Conservation (phyloP, 2,797 vertebrate species). For the Otolemur crassicaudatus region DNA sequence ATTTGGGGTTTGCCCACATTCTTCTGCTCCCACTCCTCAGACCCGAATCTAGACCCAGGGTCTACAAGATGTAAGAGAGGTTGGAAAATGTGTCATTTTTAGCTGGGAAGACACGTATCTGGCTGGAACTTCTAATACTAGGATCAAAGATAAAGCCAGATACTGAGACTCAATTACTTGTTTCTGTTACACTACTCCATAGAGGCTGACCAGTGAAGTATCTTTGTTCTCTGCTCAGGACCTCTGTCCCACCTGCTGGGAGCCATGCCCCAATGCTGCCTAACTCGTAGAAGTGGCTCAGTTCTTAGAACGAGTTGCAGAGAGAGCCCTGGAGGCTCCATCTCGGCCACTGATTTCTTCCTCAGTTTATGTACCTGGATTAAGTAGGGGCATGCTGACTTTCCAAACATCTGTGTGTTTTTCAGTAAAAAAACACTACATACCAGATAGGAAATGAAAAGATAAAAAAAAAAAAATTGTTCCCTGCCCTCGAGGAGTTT, state of each 20-base stretch:
- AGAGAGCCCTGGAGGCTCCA: background rate
- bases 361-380: background rate
- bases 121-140: background rate
- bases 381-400: background rate
- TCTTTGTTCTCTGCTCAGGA: background rate
- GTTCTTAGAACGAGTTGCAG: background rate
- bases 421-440: background rate
- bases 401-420: background rate
- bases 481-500: background rate
- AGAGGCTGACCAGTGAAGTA: background rate
- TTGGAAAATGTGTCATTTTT: background rate
- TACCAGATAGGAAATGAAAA: background rate
- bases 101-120: background rate
- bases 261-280: accelerated
- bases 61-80: background rate
- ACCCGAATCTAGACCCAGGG: background rate
- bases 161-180: background rate
- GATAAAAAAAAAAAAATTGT: too few species aligned
- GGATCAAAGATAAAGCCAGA: background rate
- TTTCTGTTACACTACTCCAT: background rate
- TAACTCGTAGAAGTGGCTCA: background rate
- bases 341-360: background rate
- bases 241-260: background rate
- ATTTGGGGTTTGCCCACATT: background rate
- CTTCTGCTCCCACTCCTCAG: background rate